These are phyloP conservation scores for Hucho hucho DNA, from an alignment of 2,113 vertebrate species.

Conservation along the genomic window DNA sequence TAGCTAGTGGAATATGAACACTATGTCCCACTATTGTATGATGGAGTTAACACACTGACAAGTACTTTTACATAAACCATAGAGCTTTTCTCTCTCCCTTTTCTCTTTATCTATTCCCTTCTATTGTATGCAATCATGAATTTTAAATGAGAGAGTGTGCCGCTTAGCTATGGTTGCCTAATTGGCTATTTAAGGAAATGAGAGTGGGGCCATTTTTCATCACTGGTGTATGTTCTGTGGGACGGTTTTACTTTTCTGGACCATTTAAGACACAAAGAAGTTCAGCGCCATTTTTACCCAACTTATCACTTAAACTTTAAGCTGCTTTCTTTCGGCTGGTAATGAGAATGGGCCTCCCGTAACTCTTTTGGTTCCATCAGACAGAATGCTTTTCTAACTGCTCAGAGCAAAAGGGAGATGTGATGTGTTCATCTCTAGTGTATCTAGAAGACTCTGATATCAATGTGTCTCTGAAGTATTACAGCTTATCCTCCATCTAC, in stretches of 20 bases:
- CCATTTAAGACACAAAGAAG: constrained; percentile 14
- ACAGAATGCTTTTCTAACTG: background rate
- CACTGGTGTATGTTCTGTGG: constrained; percentile 28
- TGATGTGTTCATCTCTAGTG: constrained; percentile 9
- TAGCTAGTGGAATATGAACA: too few relatives aligned
- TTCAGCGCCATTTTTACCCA: background rate
- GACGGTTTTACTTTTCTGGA: constrained; percentile 33
- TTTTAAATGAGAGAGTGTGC: too few relatives aligned
- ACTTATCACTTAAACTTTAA: background rate
- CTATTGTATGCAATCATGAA: too few relatives aligned
- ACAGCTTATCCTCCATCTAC: constrained; percentile 49
- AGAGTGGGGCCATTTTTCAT: constrained; percentile 31
- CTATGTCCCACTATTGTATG: too few relatives aligned
- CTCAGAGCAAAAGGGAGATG: background rate
- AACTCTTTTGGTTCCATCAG: background rate
- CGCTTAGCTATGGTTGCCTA: constrained; percentile 14
- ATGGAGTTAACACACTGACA: too few relatives aligned
- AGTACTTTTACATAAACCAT: too few relatives aligned
- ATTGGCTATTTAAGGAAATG: constrained; percentile 53
- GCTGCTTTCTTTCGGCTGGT: background rate
- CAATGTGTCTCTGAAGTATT: constrained; percentile 56
- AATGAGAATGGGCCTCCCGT: background rate
- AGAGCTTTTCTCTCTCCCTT: too few relatives aligned
- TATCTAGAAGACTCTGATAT: constrained; percentile 40
- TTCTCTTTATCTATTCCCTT: too few relatives aligned